Percentiles rank a stretch among this genome's conserved stretches.
These are phyloP conservation scores for Spisula solida DNA, from an alignment of 2,888 invertebrate species.

Conservation along the genomic window DNA sequence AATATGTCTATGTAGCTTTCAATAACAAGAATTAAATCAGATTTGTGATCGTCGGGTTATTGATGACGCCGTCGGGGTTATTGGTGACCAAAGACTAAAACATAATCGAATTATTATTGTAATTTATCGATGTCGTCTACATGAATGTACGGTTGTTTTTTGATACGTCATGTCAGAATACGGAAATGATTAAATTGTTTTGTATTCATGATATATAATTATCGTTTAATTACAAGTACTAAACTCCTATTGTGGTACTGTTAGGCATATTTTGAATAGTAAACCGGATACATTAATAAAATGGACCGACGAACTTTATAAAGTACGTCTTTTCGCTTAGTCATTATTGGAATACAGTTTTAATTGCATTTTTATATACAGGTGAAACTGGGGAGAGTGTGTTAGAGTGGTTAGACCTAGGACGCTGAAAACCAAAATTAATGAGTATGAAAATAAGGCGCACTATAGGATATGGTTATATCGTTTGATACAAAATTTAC, in stretches of 20 bases:
- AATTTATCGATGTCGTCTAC: not conserved
- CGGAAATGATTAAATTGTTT: not conserved
- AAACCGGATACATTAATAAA: not conserved
- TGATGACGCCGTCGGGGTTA: conserved; percentile 25
- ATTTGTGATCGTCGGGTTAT: conserved; percentile 25
- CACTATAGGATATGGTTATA: no score
- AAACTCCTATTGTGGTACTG: not conserved
- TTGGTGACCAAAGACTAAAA: not conserved
- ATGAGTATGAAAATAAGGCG: no score
- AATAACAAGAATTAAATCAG: conserved; percentile 24
- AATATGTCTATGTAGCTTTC: conserved; percentile 16
- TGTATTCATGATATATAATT: not conserved
- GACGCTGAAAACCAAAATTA: no score
- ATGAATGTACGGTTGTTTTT: not conserved
- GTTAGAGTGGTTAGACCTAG: no score
- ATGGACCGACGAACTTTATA: conserved; percentile 9
- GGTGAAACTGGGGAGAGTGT: no score
- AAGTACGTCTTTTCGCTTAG: no score
- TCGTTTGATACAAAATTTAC: no score
- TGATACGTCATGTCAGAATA: not conserved
- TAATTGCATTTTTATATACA: no score
- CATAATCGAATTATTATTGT: not conserved
- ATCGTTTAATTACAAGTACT: not conserved
- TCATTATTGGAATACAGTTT: no score
- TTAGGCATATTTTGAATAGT: not conserved